Conservation (phyloP, 1,140 invertebrate species). For the Tetramorium parvispinum region DNA sequence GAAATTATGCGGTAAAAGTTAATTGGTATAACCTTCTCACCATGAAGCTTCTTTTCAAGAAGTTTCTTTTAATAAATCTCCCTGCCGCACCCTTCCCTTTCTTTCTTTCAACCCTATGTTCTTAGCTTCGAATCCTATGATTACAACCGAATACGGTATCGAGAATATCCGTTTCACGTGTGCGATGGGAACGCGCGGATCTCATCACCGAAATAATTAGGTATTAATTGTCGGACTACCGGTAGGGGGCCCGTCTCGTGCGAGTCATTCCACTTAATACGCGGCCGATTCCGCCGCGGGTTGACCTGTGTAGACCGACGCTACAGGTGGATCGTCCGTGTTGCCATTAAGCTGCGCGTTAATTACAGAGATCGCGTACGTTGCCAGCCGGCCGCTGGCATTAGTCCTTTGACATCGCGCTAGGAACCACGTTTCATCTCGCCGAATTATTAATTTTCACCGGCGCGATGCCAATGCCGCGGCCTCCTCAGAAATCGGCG, state of each 20-base stretch:
- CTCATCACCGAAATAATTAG: conserved; percentile 82
- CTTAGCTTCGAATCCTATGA: conserved; percentile 55
- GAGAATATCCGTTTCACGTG: conserved; percentile 77
- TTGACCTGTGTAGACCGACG: conserved; percentile 65
- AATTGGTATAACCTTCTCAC: background rate
- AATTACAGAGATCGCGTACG: conserved; percentile 83
- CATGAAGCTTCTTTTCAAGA: background rate
- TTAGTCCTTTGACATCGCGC: conserved; percentile 78
- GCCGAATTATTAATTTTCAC: conserved; percentile 80
- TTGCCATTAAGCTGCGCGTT: conserved; percentile 82
- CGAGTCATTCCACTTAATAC: conserved; percentile 84
- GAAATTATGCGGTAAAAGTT: background rate
- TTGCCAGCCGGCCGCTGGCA: conserved; percentile 69
- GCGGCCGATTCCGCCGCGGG: conserved; percentile 60
- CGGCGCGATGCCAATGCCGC: conserved; percentile 38
- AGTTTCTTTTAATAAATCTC: conserved; percentile 23
- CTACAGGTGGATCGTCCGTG: conserved; percentile 76
- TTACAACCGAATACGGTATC: conserved; percentile 62
- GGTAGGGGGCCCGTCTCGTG: conserved; percentile 76
- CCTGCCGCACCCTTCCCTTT: background rate
- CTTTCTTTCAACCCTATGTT: background rate
- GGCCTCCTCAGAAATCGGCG: background rate
- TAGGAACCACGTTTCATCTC: conserved; percentile 80
- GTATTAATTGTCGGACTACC: conserved; percentile 81
- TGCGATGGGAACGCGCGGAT: conserved; percentile 66